phyloP scores from a whole-genome alignment of 2,888 invertebrate genomes.

The Volucella inflata region DNA sequence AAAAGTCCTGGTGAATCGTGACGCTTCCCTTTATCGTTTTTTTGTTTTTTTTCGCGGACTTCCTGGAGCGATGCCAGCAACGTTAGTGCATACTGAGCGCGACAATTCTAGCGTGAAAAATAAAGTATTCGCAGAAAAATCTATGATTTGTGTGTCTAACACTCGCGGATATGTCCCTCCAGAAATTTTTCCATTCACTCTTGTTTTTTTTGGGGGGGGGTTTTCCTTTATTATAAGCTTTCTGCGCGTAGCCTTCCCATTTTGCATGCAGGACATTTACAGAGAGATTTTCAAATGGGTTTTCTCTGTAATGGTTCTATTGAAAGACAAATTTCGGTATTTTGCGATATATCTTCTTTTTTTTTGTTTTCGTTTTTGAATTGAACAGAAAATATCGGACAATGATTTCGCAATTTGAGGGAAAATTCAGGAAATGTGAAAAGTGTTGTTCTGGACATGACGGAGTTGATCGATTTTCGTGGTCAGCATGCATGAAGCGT shows the following conservation, averaged over 20 bases:
- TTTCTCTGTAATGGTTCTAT: conserved; percentile 63
- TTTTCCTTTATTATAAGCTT: conserved; percentile 22
- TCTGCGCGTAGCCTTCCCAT: conserved; percentile 32
- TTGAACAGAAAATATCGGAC: conserved; percentile 17
- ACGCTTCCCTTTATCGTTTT: conserved; percentile 32
- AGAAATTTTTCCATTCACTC: not conserved
- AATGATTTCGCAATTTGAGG: conserved; percentile 54
- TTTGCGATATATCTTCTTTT: conserved; percentile 6
- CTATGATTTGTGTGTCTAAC: conserved; percentile 74
- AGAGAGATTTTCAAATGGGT: conserved; percentile 51
- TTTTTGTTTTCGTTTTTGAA: not conserved
- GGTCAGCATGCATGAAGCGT: conserved; percentile 8
- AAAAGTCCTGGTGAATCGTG: conserved; percentile 38
- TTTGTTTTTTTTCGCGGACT: conserved; percentile 17
- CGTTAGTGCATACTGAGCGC: conserved; percentile 51
- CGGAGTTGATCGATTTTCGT: conserved; percentile 26
- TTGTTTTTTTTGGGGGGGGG: not conserved
- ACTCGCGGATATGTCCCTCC: conserved; percentile 68
- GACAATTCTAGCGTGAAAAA: conserved; percentile 11
- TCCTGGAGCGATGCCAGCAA: conserved; percentile 67
- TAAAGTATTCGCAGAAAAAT: conserved; percentile 40
- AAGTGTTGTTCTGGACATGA: conserved; percentile 44
- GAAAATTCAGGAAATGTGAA: conserved; percentile 49
- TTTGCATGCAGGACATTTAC: conserved; percentile 65
- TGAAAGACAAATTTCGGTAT: conserved; percentile 61